phyloP scores from a whole-genome alignment of 2,113 vertebrate genomes.

The Dicerorhinus sumatrensis region DNA sequence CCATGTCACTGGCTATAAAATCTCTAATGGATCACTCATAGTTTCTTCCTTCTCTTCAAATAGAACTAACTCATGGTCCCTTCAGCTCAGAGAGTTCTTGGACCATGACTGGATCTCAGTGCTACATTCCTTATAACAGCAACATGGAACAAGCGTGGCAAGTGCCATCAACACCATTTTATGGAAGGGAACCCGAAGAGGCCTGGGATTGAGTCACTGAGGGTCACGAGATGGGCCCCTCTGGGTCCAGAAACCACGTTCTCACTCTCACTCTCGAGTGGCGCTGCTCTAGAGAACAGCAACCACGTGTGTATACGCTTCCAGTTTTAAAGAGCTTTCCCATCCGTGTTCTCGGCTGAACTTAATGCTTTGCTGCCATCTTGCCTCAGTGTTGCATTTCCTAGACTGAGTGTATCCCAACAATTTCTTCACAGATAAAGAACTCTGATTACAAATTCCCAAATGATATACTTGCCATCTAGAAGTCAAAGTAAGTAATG shows the following conservation, averaged over 20 bases:
- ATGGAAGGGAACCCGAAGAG: not conserved
- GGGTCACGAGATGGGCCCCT: not conserved
- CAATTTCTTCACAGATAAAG: not conserved
- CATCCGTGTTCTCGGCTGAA: not conserved
- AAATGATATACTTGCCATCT: not conserved
- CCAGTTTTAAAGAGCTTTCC: no score
- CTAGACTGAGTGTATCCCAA: not conserved
- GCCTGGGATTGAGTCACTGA: not conserved
- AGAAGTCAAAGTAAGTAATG: conserved; percentile 30
- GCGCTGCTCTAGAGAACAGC: not conserved
- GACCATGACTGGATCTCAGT: not conserved
- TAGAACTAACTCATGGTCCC: not conserved
- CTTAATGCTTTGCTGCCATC: not conserved
- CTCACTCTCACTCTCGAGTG: not conserved
- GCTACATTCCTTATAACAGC: not conserved
- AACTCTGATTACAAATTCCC: not conserved
- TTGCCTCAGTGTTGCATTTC: not conserved
- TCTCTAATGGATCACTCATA: not conserved
- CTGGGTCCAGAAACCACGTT: not conserved
- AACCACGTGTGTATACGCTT: no score
- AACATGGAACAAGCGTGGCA: not conserved
- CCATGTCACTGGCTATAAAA: not conserved
- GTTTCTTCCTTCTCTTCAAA: conserved; percentile 25
- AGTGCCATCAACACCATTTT: not conserved
- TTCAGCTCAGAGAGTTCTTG: not conserved